Evolutionary conservation across 2,888 invertebrate species (phyloP).

Genomic region (Amphipyra berbera): DNA sequence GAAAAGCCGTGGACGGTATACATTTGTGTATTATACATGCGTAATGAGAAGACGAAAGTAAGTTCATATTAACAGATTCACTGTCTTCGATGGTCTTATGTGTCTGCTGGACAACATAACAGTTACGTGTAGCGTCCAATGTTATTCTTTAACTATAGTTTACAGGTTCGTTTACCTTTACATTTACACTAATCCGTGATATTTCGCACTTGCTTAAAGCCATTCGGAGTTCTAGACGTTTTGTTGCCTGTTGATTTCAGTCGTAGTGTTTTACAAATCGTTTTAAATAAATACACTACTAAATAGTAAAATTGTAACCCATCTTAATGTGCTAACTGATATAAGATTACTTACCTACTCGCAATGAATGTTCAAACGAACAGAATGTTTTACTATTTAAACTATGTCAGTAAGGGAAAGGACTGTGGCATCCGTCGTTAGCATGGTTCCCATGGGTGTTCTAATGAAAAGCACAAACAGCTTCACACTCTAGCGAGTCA

Average conservation of each 20-base stretch:
- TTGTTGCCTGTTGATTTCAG: slow-evolving; percentile 13
- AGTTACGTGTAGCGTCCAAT: slow-evolving; percentile 12
- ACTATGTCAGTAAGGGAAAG: slow-evolving; percentile 68
- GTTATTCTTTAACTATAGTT: slow-evolving; percentile 35
- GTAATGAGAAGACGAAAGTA: slow-evolving; percentile 16
- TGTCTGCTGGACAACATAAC: slow-evolving; percentile 7
- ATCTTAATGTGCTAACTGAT: background rate
- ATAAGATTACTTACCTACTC: slow-evolving; percentile 1
- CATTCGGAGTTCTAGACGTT: slow-evolving; percentile 48
- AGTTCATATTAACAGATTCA: slow-evolving; percentile 19
- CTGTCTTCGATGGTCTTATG: no score
- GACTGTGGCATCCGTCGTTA: slow-evolving; percentile 61
- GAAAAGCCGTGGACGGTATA: background rate
- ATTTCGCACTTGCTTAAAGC: slow-evolving; percentile 83
- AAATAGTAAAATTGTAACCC: background rate
- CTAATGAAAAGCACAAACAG: slow-evolving; percentile 81
- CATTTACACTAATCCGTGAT: slow-evolving; percentile 77
- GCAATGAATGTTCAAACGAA: slow-evolving; percentile 6
- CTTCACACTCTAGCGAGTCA: slow-evolving; percentile 74
- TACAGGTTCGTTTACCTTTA: slow-evolving; percentile 67
- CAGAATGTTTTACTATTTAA: slow-evolving; percentile 34
- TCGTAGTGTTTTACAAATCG: slow-evolving; percentile 11
- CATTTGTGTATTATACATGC: slow-evolving; percentile 1
- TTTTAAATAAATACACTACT: background rate
- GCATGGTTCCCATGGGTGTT: slow-evolving; percentile 80